Percentiles rank a stretch among this genome's conserved stretches.
phyloP scores from a whole-genome alignment of 2,113 vertebrate genomes.

The Aspidoscelis tigris region DNA sequence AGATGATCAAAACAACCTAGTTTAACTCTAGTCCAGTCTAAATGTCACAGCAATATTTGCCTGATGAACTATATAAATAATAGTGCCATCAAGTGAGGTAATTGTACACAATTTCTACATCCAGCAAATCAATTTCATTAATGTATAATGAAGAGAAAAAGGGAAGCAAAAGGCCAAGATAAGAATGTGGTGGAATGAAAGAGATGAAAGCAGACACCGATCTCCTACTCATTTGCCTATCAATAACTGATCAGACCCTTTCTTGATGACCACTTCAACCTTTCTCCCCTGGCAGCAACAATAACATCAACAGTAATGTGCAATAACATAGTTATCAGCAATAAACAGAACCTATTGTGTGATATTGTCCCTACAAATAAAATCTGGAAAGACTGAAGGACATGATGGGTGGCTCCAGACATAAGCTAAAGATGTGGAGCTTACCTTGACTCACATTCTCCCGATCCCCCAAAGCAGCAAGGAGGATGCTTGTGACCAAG shows the following conservation, averaged over 20 bases:
- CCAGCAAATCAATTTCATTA: slow-evolving; percentile 30
- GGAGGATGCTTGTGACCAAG: too few relatives aligned
- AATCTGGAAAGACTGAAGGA: too few relatives aligned
- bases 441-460: too few relatives aligned
- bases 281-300: too few relatives aligned
- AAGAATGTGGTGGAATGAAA: background rate
- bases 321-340: too few relatives aligned
- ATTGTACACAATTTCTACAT: slow-evolving; percentile 12
- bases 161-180: slow-evolving; percentile 7
- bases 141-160: slow-evolving; percentile 18
- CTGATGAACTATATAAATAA: slow-evolving; percentile 8
- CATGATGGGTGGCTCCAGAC: too few relatives aligned
- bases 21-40: background rate
- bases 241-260: background rate
- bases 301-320: too few relatives aligned
- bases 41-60: background rate
- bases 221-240: background rate
- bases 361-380: too few relatives aligned
- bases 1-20: background rate
- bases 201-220: background rate
- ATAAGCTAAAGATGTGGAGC: too few relatives aligned
- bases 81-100: background rate
- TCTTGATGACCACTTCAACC: background rate
- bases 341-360: too few relatives aligned
- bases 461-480: too few relatives aligned